Evolutionary conservation across 23 tunicate genomes (phyloP).

Genomic region (Diplosoma virens): DNA sequence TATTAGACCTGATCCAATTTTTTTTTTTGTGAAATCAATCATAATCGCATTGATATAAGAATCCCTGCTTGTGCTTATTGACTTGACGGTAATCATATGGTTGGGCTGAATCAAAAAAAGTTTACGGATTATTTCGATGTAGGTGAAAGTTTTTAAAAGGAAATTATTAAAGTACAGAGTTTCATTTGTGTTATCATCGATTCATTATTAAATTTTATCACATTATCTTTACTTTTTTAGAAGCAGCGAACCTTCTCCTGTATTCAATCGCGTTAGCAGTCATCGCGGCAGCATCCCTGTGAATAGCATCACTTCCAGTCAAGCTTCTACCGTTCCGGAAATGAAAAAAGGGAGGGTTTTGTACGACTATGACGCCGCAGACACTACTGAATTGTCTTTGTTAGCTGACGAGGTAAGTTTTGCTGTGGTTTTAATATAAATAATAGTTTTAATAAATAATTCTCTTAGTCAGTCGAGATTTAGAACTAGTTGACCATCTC

Average conservation of each 20-base stretch:
- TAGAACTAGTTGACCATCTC: background rate
- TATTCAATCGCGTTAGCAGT: conserved; percentile 1
- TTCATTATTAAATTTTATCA: too few relatives aligned
- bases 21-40: too few relatives aligned
- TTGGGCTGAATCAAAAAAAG: too few relatives aligned
- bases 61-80: too few relatives aligned
- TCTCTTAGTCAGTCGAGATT: background rate
- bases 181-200: too few relatives aligned
- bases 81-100: too few relatives aligned
- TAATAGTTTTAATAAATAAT: background rate
- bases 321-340: background rate
- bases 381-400: conserved; percentile 75
- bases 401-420: conserved; percentile 88
- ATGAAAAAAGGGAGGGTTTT: conserved; percentile 49
- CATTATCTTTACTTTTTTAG: conserved; percentile 4
- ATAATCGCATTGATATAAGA: too few relatives aligned
- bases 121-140: too few relatives aligned
- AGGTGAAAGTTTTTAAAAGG: too few relatives aligned
- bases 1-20: too few relatives aligned
- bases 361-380: conserved; percentile 92
- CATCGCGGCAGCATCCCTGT: background rate
- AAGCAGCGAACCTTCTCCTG: conserved; percentile 32
- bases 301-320: background rate
- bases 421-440: background rate
- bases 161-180: too few relatives aligned